Evolutionary conservation across 2,888 invertebrate genomes (phyloP), one percentile per base, ranked within the genome.

Genomic region (Thalpophila matura): DNA sequence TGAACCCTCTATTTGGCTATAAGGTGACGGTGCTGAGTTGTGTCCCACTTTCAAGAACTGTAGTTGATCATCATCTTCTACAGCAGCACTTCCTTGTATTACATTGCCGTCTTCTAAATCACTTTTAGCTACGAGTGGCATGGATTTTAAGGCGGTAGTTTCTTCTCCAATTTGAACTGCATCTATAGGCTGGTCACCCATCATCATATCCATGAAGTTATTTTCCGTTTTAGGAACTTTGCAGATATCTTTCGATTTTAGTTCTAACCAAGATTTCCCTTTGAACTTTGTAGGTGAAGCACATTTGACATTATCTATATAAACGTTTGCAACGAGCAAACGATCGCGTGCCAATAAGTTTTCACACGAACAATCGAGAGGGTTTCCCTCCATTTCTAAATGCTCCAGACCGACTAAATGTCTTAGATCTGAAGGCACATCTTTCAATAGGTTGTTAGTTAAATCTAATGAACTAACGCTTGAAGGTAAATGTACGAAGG

Each of bases 341-440:
- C 94, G 94, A 81, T 97, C 96, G 70, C 97, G 95, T 46, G 96
- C 94, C 69, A 95, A 91, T 59, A 97, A 88, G 59, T 97, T 97
- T 68, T 96, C 95, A 83, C 97, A 97, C 26, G 96, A 96, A 88
- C 97, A 98, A 77, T 96, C 94, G 5, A 98, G 91, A 33, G 96
- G 96, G 85, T 98, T 98, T 42, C 96, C 96, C 49, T 95, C 94
- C 61, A 98, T 82, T 84, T 97, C 96, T 61, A 98, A 90, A 77
- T 96, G 95, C 83, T 96, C 96, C 55, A 97, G 89, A 77, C 95
- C 88, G 42, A 90, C 91, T 58, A 97, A 88, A 72, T 92, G 91
- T 22, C 89, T 91, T 58, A 97, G 84, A 76, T 96, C 96, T 56
- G 93, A 85, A 5, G 97, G 96, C 64, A 97, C 91, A 84, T 96